Conservation (phyloP, 2,113 vertebrate species). For the Ginglymostoma cirratum region DNA sequence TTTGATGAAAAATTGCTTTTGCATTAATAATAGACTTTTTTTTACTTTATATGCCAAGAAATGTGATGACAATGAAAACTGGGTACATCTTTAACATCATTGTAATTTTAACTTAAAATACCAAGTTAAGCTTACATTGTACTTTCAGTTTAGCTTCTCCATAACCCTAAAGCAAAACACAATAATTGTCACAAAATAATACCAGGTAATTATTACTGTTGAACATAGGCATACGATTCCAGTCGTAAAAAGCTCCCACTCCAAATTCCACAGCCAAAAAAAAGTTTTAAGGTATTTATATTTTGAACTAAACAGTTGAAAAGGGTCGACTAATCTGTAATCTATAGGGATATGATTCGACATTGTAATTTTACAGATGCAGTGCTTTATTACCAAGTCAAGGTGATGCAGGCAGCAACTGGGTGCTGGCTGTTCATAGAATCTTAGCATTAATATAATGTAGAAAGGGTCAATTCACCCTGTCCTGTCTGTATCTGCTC, state of each 20-base stretch:
- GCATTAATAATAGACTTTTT: background rate
- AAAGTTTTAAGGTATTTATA: background rate
- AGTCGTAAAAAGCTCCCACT: background rate
- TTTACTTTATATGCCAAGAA: background rate
- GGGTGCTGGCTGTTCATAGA: too few species aligned
- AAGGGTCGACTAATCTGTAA: too few species aligned
- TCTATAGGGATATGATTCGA: too few species aligned
- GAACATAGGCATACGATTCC: background rate
- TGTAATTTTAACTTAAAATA: too few species aligned
- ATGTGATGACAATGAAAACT: background rate
- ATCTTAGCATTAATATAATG: too few species aligned
- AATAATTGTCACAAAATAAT: background rate
- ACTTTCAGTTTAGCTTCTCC: background rate
- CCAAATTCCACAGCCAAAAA: background rate
- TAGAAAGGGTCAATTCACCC: too few species aligned
- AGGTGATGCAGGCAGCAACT: too few species aligned
- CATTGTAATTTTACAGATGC: too few species aligned
- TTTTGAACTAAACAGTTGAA: background rate
- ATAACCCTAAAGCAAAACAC: background rate
- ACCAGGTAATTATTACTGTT: background rate
- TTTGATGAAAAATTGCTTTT: background rate
- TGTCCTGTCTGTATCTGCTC: too few species aligned
- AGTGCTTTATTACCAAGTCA: too few species aligned
- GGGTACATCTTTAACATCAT: background rate
- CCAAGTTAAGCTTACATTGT: background rate